phyloP scores from a whole-genome alignment of 2,888 invertebrate species.

The Rotaria sp. region DNA sequence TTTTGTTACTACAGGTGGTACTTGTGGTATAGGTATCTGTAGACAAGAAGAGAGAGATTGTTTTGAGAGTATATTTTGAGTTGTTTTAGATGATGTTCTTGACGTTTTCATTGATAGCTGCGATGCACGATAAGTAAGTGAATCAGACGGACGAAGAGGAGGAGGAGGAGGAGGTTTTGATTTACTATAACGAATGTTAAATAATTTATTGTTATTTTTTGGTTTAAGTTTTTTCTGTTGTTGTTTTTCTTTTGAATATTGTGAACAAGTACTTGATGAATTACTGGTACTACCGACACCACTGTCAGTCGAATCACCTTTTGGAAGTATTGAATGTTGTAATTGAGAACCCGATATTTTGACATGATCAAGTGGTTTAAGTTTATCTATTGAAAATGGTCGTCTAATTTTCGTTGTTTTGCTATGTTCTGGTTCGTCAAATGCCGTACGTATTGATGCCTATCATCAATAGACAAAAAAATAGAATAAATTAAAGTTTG shows the following conservation, averaged over 20 bases:
- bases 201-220: neutral
- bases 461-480: neutral
- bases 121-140: neutral
- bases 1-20: neutral
- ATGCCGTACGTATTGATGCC: neutral
- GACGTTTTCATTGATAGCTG: neutral
- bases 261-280: neutral
- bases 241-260: neutral
- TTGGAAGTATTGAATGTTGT: neutral
- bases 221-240: neutral
- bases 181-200: neutral
- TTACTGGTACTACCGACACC: neutral
- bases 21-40: neutral
- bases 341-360: neutral
- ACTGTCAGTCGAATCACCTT: neutral
- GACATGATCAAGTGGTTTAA: neutral
- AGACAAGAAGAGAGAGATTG: neutral
- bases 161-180: neutral
- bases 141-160: neutral
- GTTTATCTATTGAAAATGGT: neutral
- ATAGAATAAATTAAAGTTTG: neutral
- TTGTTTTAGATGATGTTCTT: neutral
- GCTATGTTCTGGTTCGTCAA: neutral
- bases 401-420: neutral
- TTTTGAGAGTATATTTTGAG: neutral